Evolutionary conservation across 2,113 vertebrate genomes (phyloP), one percentile per base, ranked within the genome.

Genomic region (Cheirogaleus medius): DNA sequence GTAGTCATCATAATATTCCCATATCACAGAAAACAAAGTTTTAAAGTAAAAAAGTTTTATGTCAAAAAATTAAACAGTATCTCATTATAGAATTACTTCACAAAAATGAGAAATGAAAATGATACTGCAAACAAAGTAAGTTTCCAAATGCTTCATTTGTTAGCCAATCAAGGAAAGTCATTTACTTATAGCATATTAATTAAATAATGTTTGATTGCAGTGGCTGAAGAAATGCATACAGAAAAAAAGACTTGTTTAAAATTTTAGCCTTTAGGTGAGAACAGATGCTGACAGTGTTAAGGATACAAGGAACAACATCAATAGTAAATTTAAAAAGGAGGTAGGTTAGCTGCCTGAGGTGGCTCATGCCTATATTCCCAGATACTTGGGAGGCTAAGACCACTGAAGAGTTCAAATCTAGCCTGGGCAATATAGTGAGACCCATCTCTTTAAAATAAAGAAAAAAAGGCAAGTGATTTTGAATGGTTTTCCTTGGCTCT

Each of bases 161-260:
- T 82, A 88, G 34, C 49, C 32, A 77, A 5, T 10, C 27, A 54
- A 76, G 8, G 49, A 66, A 76, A 54, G 56, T 66, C 25, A 44
- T 13, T 73, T 49, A 81, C 6, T 49, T 54, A 63, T 6, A 21
- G n/a, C 73, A 20, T 23, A 44, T n/a, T 52, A 63, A 64, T 54
- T 76, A 90, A 76, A 76, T 63, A 15, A 87, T 42, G 15, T 63
- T 78, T 85, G 71, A 90, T 21, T 77, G 11, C 21, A 60, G 63
- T 39, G 12, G 17, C 58, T 68, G 20, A 78, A 91, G 42, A 95
- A 90, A 68, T 78, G 49, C 42, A 71, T 20, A 39, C 44, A 58
- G 87, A 32, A 91, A 78, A 77, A 77, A 34, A 91, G 85, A 91
- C n/a, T 49, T 14, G n/a, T 71, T 87, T 81, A 92, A 92, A 66